Evolutionary conservation across 2,113 vertebrate genomes (phyloP).

Genomic region (Gymnarchus niloticus): DNA sequence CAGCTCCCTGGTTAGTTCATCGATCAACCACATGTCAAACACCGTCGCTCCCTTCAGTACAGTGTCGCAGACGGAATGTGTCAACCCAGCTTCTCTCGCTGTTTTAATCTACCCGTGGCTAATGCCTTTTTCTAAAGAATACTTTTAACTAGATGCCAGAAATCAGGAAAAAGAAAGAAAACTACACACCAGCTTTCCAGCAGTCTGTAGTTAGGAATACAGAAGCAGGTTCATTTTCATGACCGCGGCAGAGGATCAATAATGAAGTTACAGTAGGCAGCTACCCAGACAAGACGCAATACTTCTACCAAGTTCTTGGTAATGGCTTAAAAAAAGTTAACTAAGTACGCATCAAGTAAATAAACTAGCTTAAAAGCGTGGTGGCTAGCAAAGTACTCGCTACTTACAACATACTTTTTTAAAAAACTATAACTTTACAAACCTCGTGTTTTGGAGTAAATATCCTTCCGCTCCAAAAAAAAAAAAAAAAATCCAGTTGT

Average conservation of each 20-base stretch:
- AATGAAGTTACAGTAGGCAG: neutral
- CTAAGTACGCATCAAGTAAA: neutral
- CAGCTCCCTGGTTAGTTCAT: no score
- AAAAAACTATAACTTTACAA: neutral
- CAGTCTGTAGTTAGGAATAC: neutral
- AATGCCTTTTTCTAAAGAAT: neutral
- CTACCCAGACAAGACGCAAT: neutral
- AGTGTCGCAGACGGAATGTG: no score
- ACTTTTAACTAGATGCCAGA: neutral
- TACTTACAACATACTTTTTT: neutral
- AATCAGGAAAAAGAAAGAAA: no score
- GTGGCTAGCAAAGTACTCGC: neutral
- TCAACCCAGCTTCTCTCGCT: no score
- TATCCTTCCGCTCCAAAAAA: neutral
- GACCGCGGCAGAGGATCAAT: neutral
- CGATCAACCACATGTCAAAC: no score
- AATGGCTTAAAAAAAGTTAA: neutral
- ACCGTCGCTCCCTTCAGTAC: no score
- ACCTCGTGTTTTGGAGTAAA: slow-evolving; percentile 8
- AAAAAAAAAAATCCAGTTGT: neutral
- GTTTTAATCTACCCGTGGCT: no score
- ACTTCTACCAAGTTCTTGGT: neutral
- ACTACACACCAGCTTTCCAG: neutral
- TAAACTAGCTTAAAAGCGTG: neutral
- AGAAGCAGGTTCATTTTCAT: slow-evolving; percentile 14